Percentiles rank a stretch among this genome's conserved stretches.
These are phyloP conservation scores for Petrolisthes manimaculis DNA, from an alignment of 2,888 invertebrate species.

Conservation along the genomic window DNA sequence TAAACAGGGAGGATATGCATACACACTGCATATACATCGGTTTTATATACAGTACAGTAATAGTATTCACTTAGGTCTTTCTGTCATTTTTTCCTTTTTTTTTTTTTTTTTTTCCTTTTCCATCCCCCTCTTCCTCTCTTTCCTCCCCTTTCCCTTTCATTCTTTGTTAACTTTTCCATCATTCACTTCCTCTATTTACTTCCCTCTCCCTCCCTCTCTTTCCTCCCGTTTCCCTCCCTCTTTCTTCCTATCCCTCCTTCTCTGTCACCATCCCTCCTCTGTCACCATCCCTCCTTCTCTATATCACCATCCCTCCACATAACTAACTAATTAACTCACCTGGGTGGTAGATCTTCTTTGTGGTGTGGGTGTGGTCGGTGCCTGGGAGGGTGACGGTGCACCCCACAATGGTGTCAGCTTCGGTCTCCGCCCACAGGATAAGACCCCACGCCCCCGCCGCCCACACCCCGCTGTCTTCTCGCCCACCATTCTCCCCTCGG, in stretches of 20 bases:
- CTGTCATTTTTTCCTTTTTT: background rate
- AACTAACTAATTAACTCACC: slow-evolving; percentile 29
- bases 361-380: slow-evolving; percentile 20
- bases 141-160: background rate
- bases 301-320: background rate
- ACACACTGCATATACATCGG: too few relatives aligned
- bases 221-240: background rate
- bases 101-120: background rate
- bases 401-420: slow-evolving; percentile 17
- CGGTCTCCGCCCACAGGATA: slow-evolving; percentile 37
- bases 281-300: background rate
- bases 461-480: slow-evolving; percentile 28
- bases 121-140: background rate
- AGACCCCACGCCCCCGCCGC: slow-evolving; percentile 54
- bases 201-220: background rate
- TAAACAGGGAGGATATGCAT: too few relatives aligned
- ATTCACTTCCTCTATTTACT: background rate
- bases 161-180: background rate
- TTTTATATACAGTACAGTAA: too few relatives aligned
- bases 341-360: slow-evolving; percentile 34
- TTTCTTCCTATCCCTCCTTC: background rate
- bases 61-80: background rate
- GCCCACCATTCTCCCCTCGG: slow-evolving; percentile 6
- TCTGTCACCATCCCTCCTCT: background rate
- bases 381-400: slow-evolving; percentile 44